Conservation (phyloP, 2,888 invertebrate species). For the Dolichopus griseipennis region DNA sequence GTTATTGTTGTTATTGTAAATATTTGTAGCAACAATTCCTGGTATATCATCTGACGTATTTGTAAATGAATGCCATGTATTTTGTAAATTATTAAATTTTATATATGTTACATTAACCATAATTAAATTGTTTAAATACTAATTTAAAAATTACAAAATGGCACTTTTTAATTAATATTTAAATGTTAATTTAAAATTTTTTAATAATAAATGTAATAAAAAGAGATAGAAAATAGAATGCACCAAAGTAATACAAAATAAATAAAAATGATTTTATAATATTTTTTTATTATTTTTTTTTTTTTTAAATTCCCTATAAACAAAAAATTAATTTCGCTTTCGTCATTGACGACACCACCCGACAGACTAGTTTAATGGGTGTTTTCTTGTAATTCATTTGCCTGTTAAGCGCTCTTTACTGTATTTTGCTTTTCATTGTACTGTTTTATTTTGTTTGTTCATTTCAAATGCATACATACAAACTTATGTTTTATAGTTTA, state of each 20-base stretch:
- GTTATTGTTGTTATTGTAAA: too few species aligned
- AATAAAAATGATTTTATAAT: not conserved
- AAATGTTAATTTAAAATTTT: not conserved
- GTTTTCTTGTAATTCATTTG: not conserved
- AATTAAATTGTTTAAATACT: not conserved
- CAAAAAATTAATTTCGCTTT: not conserved
- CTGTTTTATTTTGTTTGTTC: too few species aligned
- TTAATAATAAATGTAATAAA: too few species aligned
- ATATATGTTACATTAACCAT: constrained; percentile 7
- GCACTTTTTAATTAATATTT: too few species aligned
- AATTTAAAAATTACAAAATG: too few species aligned
- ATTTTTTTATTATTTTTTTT: too few species aligned
- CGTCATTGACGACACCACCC: constrained; percentile 7
- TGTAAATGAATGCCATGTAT: constrained; percentile 1
- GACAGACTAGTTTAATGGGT: not conserved
- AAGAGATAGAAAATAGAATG: not conserved
- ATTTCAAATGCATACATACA: not conserved
- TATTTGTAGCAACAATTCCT: too few species aligned
- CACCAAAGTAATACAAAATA: not conserved
- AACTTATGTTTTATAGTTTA: too few species aligned
- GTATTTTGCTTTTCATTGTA: not conserved
- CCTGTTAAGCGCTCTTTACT: not conserved
- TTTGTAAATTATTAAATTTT: not conserved
- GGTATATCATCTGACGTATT: not conserved
- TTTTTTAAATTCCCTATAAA: not conserved